Conservation (phyloP, 2,888 invertebrate species). For the Caenorhabditis zanzibari region DNA sequence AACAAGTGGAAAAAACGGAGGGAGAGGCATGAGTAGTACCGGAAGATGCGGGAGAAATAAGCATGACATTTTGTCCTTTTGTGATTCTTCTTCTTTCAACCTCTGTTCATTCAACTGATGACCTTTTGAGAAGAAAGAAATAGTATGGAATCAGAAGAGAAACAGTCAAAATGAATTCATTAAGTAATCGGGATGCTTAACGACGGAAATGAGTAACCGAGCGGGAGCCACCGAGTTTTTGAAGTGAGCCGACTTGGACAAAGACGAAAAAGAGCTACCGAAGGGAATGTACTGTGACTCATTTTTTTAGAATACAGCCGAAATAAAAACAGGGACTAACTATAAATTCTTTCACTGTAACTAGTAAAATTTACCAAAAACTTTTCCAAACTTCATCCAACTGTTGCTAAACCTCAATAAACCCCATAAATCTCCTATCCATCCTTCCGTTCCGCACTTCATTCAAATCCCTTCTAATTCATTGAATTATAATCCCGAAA, state of each 20-base stretch:
- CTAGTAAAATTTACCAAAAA: background rate
- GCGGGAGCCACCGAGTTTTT: constrained; percentile 42
- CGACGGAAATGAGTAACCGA: constrained; percentile 60
- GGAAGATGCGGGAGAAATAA: constrained; percentile 60
- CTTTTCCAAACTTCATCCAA: background rate
- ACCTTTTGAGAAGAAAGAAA: constrained; percentile 52
- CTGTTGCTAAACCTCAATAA: constrained; percentile 8
- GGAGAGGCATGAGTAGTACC: constrained; percentile 36
- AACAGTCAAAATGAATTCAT: constrained; percentile 41
- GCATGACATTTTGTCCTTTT: constrained; percentile 35
- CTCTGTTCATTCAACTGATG: constrained; percentile 53
- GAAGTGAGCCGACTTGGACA: constrained; percentile 40
- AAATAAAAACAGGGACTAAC: background rate
- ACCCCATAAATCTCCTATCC: constrained; percentile 22
- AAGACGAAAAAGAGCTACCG: constrained; percentile 5
- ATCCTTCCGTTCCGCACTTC: constrained; percentile 42
- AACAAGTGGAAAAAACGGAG: constrained; percentile 17
- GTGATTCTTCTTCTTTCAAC: constrained; percentile 22
- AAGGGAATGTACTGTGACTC: constrained; percentile 1
- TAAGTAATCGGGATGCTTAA: constrained; percentile 40
- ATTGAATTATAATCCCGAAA: constrained; percentile 59
- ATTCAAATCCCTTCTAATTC: constrained; percentile 16
- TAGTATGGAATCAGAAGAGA: constrained; percentile 9
- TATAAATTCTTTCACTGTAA: no score
- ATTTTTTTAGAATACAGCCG: no score